Conservation (phyloP, 2,113 vertebrate species). For the Stercorarius parasiticus region DNA sequence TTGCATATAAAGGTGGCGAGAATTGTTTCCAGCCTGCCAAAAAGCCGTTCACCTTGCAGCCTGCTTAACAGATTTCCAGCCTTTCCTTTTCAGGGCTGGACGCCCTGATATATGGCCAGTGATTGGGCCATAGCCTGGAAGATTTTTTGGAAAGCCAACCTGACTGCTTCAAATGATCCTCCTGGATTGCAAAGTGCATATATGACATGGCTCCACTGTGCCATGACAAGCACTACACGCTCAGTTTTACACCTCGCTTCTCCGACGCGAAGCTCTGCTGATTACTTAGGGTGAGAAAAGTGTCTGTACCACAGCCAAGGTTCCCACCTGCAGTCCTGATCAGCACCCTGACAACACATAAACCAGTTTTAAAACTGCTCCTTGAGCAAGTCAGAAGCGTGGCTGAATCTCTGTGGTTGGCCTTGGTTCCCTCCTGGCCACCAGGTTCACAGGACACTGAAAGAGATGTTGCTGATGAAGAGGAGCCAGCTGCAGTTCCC, state of each 20-base stretch:
- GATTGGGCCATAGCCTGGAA: not conserved
- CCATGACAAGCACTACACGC: accelerated
- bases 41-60: not conserved
- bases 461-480: not conserved
- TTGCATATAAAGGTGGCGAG: not conserved
- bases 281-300: not conserved
- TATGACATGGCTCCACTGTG: not conserved
- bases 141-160: not conserved
- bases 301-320: accelerated
- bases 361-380: not conserved
- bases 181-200: not conserved
- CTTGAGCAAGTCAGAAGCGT: not conserved
- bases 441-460: not conserved
- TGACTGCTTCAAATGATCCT: not conserved
- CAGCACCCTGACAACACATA: not conserved
- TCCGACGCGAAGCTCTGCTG: not conserved
- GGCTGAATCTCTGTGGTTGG: not conserved
- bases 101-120: not conserved
- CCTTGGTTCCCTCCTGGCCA: not conserved
- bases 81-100: not conserved
- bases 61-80: not conserved
- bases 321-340: not conserved
- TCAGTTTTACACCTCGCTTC: not conserved
- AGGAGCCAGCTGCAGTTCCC: not conserved
- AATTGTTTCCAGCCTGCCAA: not conserved